Evolutionary conservation across 1,140 invertebrate genomes (phyloP), one percentile per base, ranked within the genome.

Genomic region (Drosophila pachea): DNA sequence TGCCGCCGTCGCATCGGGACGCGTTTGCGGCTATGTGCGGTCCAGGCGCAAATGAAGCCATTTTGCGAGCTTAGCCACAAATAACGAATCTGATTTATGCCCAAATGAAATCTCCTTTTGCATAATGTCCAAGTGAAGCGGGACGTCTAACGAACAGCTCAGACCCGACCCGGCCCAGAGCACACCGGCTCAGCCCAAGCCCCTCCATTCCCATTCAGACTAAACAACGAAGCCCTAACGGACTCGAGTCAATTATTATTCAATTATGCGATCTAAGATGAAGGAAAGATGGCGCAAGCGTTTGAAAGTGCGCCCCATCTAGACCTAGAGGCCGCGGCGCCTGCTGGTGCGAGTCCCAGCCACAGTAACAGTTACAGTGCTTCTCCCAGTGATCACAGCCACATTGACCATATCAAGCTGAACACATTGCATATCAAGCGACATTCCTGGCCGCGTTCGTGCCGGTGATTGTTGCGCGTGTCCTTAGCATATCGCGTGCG

Each of bases 21-120:
- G 67, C 71, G 73, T 60, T 32, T 33, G 56, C 12, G 43, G 29
- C 33, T 60, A 35, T 65, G 53, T 58, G 53, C 50, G 47, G 59
- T 47, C 68, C 77, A 65, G 83, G 66, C 68, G 75, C 63, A 78
- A 74, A 77, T 72, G 67, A 84, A 74, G 78, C 75, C 69, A 68
- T 82, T 74, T 64, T 68, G 72, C 72, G 64, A 76, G 74, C 68
- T 74, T 74, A 84, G 76, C 64, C 58, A 60, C 72, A 84, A 84
- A 84, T 73, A 83, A 73, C 66, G 73, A 83, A 79, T 79, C 79
- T 83, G 79, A 83, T 83, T 83, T 83, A 84, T 74, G 79, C 76
- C 65, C 56, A 68, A 76, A 78, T 75, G 74, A 83, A 82, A 78
- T 83, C 78, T 82, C 76, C n/a, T n/a, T 54, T 75, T 67, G 60